These are phyloP conservation scores for Hypocryptadius cinnamomeus DNA, from an alignment of 2,113 vertebrate species.

Conservation along the genomic window DNA sequence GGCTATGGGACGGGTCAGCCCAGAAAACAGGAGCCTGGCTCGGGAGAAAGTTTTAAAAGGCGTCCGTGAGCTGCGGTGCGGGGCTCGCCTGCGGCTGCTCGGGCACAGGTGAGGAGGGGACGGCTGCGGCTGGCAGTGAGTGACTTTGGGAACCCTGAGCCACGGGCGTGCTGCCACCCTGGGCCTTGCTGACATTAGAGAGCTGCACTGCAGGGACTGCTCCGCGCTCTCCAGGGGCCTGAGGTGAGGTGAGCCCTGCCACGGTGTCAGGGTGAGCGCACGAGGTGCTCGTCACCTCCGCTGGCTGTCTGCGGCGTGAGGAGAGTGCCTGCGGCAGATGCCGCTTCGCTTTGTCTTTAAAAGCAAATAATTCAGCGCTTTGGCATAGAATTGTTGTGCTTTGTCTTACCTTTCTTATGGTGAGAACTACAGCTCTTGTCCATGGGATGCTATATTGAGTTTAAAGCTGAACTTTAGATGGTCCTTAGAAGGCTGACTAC, in stretches of 20 bases:
- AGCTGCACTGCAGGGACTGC: background rate
- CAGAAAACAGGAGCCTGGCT: background rate
- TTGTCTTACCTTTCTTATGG: background rate
- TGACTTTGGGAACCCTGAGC: background rate
- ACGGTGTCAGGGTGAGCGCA: fast-evolving
- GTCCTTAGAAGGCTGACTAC: background rate
- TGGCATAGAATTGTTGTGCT: background rate
- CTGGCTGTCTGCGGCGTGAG: background rate
- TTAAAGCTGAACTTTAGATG: background rate
- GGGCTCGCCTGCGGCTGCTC: fast-evolving
- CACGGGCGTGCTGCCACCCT: background rate
- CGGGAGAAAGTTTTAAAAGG: too few relatives aligned
- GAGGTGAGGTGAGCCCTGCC: background rate
- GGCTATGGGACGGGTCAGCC: fast-evolving
- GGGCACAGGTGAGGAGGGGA: fast-evolving
- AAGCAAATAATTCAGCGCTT: background rate
- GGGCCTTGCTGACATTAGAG: background rate
- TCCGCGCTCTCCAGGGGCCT: fast-evolving
- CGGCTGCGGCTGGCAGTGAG: background rate
- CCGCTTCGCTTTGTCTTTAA: background rate
- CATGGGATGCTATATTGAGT: fast-evolving
- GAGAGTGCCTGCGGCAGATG: fast-evolving
- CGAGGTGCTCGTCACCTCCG: too few relatives aligned
- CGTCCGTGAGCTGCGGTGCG: too few relatives aligned
- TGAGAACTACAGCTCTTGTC: background rate